phyloP scores from a whole-genome alignment of 2,113 vertebrate genomes.

The Toxotes jaculatrix region DNA sequence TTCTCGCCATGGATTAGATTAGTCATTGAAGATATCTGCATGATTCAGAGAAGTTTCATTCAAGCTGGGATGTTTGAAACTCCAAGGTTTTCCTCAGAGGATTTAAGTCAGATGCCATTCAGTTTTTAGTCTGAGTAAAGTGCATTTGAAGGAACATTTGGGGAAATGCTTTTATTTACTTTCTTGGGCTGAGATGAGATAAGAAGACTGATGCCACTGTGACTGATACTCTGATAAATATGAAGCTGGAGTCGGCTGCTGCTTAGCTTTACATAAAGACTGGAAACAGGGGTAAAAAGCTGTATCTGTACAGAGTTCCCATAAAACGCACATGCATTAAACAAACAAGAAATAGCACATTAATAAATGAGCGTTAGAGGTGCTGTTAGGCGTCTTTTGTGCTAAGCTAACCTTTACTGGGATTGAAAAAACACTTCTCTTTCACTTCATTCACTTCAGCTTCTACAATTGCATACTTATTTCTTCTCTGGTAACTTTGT shows the following conservation, averaged over 20 bases:
- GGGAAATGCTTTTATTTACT: not conserved
- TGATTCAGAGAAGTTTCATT: constrained; percentile 17
- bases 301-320: not conserved
- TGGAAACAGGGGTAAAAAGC: not conserved
- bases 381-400: not conserved
- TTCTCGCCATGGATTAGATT: not conserved
- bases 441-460: constrained; percentile 2
- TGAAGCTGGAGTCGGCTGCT: not conserved
- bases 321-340: not conserved
- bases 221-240: not conserved
- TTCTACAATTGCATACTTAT: constrained; percentile 4
- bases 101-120: not conserved
- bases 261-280: not conserved
- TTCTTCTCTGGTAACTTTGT: constrained; percentile 33
- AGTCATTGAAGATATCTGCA: not conserved
- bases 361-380: not conserved
- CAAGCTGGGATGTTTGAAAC: not conserved
- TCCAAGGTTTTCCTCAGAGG: not conserved
- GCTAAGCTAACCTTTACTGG: not conserved
- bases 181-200: not conserved
- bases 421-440: not conserved
- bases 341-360: too few relatives aligned
- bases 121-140: not conserved
- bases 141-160: not conserved
- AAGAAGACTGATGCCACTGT: not conserved